A percentile compares a stretch with the other conserved stretches of the same genome.
phyloP scores from a whole-genome alignment of 2,113 vertebrate species.

The Balaeniceps rex region DNA sequence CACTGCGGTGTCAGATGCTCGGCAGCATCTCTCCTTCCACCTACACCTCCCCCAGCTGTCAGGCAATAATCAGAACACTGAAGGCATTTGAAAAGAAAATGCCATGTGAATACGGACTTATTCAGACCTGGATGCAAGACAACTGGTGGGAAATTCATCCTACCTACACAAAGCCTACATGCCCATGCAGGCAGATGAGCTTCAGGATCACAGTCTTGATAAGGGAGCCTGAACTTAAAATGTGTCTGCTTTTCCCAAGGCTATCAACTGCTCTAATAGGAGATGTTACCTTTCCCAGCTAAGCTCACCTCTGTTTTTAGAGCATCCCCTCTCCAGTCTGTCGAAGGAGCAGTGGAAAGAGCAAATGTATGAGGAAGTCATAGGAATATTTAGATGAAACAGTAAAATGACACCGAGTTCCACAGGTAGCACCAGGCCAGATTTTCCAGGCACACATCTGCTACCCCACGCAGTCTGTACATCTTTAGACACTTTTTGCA shows the following conservation, averaged over 20 bases:
- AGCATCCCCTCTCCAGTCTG: not conserved
- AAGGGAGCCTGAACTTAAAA: not conserved
- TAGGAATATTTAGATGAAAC: not conserved
- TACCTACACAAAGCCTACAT: not conserved
- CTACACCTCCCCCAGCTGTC: slow-evolving; percentile 13
- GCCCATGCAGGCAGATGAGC: not conserved
- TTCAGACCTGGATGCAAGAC: not conserved
- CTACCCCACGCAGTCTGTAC: not conserved
- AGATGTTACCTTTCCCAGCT: not conserved
- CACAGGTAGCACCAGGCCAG: not conserved
- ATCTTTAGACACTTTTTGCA: not conserved
- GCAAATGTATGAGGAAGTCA: not conserved
- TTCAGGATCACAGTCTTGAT: not conserved
- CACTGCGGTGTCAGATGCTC: not conserved
- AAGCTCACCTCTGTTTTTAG: not conserved
- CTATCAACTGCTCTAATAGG: not conserved
- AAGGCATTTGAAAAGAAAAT: not conserved
- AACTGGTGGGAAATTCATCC: not conserved
- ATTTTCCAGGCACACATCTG: not conserved
- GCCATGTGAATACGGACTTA: not conserved
- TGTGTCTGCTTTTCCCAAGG: not conserved
- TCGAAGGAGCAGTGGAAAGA: not conserved
- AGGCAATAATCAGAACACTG: slow-evolving; percentile 15
- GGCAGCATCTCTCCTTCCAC: not conserved
- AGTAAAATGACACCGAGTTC: not conserved